Conservation (phyloP, 2,113 vertebrate genomes). For the Paracyprichromis sp. region DNA sequence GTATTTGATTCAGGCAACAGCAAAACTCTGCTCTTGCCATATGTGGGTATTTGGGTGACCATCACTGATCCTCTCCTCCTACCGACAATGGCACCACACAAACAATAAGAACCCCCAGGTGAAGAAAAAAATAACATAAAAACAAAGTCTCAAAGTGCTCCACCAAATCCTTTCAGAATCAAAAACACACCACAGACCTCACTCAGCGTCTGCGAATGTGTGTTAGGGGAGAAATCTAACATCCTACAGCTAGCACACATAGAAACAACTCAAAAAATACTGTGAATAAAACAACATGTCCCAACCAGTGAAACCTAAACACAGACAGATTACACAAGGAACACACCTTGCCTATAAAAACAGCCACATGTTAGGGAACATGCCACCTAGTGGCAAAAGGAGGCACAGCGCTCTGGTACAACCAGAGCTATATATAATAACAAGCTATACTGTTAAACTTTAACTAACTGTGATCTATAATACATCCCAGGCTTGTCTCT, state of each 20-base stretch:
- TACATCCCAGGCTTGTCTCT: background rate
- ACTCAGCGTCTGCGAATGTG: rapidly evolving
- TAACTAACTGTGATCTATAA: background rate
- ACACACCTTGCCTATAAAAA: background rate
- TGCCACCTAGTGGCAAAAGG: background rate
- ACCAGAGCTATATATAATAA: background rate
- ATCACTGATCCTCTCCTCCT: background rate
- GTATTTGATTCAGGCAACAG: background rate
- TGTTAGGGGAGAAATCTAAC: background rate
- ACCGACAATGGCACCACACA: background rate
- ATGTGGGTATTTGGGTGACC: background rate
- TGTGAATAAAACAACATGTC: background rate
- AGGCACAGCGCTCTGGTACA: background rate
- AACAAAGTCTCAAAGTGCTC: background rate
- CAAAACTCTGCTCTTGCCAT: background rate
- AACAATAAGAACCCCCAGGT: background rate
- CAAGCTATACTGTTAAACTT: background rate
- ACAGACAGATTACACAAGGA: background rate
- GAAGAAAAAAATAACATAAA: background rate
- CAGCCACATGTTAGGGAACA: background rate
- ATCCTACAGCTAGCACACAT: background rate
- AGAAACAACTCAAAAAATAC: background rate
- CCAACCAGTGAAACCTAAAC: background rate
- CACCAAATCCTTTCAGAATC: background rate
- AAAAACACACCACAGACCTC: background rate